Evolutionary conservation across 2,797 vertebrate species (phyloP).

Genomic region (Phoeniculus purpureus): DNA sequence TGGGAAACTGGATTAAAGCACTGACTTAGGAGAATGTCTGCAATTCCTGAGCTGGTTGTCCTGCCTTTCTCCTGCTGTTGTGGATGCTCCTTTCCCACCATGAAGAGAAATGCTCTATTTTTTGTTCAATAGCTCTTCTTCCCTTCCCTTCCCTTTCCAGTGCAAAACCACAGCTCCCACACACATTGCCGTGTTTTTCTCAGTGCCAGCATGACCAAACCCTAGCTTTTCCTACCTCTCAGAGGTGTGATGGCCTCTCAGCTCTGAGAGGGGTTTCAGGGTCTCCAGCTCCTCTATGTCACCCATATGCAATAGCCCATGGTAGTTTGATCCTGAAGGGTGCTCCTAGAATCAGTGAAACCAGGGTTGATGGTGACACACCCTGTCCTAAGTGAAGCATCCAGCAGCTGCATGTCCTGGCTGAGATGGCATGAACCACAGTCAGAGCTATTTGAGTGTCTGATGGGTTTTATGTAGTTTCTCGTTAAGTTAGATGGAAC

Average conservation of each 20-base stretch:
- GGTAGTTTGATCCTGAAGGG: not conserved
- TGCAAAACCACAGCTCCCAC: not conserved
- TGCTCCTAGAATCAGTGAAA: not conserved
- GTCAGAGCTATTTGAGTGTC: not conserved
- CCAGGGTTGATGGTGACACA: not conserved
- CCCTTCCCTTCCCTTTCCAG: not conserved
- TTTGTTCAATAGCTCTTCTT: not conserved
- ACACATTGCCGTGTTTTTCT: not conserved
- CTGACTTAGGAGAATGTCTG: not conserved
- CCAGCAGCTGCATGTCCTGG: not conserved
- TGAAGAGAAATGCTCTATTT: not conserved
- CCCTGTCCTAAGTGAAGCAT: not conserved
- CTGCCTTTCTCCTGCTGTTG: not conserved
- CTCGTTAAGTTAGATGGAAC: not conserved
- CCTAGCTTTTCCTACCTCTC: not conserved
- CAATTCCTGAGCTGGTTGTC: not conserved
- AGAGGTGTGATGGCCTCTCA: not conserved
- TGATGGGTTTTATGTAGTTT: not conserved
- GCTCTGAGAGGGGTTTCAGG: not conserved
- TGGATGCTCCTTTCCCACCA: not conserved
- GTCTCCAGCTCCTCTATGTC: not conserved
- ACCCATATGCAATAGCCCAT: not conserved
- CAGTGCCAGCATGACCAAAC: not conserved
- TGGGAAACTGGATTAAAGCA: not conserved
- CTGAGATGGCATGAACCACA: not conserved